Evolutionary conservation across 1,140 invertebrate species (phyloP).

Genomic region (Euschistus heros): DNA sequence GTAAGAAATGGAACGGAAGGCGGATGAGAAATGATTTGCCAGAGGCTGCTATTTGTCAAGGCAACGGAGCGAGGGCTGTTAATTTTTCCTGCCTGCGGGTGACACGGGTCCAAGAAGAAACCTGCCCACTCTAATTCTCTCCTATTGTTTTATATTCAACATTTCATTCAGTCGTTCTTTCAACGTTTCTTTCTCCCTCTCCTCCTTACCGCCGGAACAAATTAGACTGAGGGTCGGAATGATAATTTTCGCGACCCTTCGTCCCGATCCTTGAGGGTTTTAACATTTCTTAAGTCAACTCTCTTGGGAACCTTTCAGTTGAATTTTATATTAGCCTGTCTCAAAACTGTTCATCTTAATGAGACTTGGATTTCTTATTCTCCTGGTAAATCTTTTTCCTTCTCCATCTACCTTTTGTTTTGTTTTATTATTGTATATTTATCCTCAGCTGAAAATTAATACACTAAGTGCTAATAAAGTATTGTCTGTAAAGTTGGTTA

Average conservation of each 20-base stretch:
- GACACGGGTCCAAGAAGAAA: slow-evolving; percentile 1
- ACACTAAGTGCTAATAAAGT: too few species aligned
- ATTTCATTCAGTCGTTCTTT: neutral
- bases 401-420: too few species aligned
- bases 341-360: slow-evolving; percentile 5
- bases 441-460: too few species aligned
- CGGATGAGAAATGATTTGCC: neutral
- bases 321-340: slow-evolving; percentile 10
- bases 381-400: too few species aligned
- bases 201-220: neutral
- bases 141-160: slow-evolving; percentile 9
- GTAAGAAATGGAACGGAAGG: neutral
- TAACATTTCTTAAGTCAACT: slow-evolving; percentile 10
- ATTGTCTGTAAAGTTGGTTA: too few species aligned
- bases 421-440: too few species aligned
- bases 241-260: neutral
- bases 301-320: neutral
- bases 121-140: slow-evolving; percentile 1
- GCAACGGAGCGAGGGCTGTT: neutral
- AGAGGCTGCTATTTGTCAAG: neutral
- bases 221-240: slow-evolving; percentile 2
- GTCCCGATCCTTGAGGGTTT: neutral
- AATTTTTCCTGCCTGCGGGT: slow-evolving; percentile 2
- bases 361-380: slow-evolving; percentile 4
- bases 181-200: slow-evolving; percentile 1